Percentiles rank a stretch among this genome's conserved stretches.
These are phyloP conservation scores for Sula dactylatra DNA, from an alignment of 2,113 vertebrate genomes.

Conservation along the genomic window DNA sequence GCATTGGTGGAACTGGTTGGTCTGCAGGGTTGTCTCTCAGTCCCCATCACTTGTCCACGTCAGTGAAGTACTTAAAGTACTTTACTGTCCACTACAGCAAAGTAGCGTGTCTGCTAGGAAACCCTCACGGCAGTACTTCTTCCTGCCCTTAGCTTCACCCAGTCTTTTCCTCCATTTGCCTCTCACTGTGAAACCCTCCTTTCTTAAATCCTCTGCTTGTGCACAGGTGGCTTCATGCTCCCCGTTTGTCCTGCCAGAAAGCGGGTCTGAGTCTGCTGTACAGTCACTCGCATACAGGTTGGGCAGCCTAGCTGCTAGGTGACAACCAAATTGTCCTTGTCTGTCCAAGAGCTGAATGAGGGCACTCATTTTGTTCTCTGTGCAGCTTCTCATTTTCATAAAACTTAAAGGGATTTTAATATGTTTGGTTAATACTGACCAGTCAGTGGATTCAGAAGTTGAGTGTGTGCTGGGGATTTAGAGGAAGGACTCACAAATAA, in stretches of 20 bases:
- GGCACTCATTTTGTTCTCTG: background rate
- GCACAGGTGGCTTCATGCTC: background rate
- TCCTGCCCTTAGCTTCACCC: background rate
- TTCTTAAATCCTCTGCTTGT: background rate
- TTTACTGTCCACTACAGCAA: background rate
- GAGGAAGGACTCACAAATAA: background rate
- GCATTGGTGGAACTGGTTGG: background rate
- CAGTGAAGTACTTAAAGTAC: too few relatives aligned
- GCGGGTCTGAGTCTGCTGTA: background rate
- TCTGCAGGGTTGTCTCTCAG: background rate
- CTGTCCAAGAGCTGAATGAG: background rate
- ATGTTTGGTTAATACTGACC: background rate
- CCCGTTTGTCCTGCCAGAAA: background rate
- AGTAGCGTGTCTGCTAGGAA: background rate
- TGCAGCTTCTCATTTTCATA: background rate
- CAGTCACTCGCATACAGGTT: background rate
- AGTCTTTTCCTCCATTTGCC: background rate
- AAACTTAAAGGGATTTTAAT: background rate
- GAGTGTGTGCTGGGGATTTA: background rate
- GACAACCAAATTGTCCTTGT: background rate
- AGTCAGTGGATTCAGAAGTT: background rate
- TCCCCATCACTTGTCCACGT: fast-evolving
- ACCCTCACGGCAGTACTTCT: background rate
- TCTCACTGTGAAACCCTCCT: background rate
- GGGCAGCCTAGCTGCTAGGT: background rate